Percentiles rank a stretch among this genome's conserved stretches.
Conservation (phyloP, 2,888 invertebrate species). For the Mimachlamys varia region DNA sequence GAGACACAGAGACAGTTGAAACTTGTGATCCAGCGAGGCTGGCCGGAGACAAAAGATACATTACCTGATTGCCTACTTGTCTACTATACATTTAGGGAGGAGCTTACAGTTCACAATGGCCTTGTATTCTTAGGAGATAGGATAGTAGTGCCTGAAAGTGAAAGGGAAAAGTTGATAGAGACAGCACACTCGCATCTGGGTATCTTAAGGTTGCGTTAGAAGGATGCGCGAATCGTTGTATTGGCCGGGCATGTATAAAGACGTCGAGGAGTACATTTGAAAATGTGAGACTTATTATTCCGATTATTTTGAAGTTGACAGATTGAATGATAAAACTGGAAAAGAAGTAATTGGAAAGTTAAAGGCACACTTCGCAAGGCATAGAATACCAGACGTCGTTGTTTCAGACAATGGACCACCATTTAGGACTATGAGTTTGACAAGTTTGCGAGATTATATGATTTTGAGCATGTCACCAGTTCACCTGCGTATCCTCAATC, state of each 20-base stretch:
- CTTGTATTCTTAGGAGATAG: slow-evolving; percentile 39
- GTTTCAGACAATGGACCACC: slow-evolving; percentile 47
- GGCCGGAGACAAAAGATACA: slow-evolving; percentile 20
- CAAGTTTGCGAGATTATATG: slow-evolving; percentile 39
- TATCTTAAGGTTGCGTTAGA: slow-evolving; percentile 34
- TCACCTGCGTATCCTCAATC: slow-evolving; percentile 42
- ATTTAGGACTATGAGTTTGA: slow-evolving; percentile 24
- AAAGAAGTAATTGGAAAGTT: neutral
- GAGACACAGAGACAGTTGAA: slow-evolving; percentile 14
- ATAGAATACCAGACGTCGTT: slow-evolving; percentile 46
- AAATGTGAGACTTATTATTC: slow-evolving; percentile 39
- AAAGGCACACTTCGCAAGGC: slow-evolving; percentile 35
- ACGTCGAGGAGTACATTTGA: slow-evolving; percentile 1
- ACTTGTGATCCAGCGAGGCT: slow-evolving; percentile 25
- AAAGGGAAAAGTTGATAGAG: neutral
- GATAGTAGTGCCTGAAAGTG: neutral
- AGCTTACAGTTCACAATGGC: slow-evolving; percentile 37
- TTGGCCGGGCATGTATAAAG: slow-evolving; percentile 43
- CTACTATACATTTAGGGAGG: slow-evolving; percentile 38
- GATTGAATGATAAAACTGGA: slow-evolving; percentile 17
- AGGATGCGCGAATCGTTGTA: slow-evolving; percentile 38
- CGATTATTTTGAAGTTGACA: slow-evolving; percentile 43
- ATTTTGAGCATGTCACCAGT: slow-evolving; percentile 43
- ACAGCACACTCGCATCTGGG: slow-evolving; percentile 25
- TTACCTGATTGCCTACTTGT: neutral